Base-by-base conservation (phyloP, 2,888 invertebrate genomes). In the Zaprionus bogoriensis region DNA sequence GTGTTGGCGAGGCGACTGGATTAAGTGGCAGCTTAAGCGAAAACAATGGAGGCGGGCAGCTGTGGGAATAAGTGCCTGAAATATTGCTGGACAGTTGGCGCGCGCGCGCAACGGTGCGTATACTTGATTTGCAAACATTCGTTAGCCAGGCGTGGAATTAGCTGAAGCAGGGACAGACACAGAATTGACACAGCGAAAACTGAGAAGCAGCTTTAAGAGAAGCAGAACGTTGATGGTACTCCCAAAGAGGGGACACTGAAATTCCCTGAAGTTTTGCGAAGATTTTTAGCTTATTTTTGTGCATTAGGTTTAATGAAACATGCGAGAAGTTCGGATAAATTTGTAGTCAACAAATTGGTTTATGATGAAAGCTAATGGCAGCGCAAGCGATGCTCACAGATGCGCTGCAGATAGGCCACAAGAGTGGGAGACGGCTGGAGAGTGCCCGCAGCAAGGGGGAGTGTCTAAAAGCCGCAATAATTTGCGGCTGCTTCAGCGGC, bases 1-100 rank as follows among this genome's bases (percentile, higher is more conserved):
- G 27, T 42, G 61, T 45, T 59, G 41, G 30, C 63, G 55, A 80
- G 80, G 74, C 73, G 81, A 76, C 76, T 81, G 81, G 76, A 80
- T 84, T 80, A 84, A 84, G 80, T 78, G 78, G 76, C 70, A 76
- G 78, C 81, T 80, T 77, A 74, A 67, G 70, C 61, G 54, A 51
- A 66, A 75, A 72, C 65, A 63, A 58, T 36, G 50, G 38, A 28
- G 57, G 41, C 50, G 61, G 57, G 36, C 41, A 23, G 47, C 39
- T 59, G 41, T 39, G 64, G 57, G 65, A 64, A 64, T 64, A 68
- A 73, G 59, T 60, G 55, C 50, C 75, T 72, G 50, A 70, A 70
- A 60, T 77, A 66, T 55, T 52, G 60, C 70, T 58, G 73, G 64
- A 54, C 74, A 82, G 54, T 70, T 47, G 52, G 39, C 52, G 65